Conservation (phyloP, 2,113 vertebrate species). For the Catagonus wagneri region DNA sequence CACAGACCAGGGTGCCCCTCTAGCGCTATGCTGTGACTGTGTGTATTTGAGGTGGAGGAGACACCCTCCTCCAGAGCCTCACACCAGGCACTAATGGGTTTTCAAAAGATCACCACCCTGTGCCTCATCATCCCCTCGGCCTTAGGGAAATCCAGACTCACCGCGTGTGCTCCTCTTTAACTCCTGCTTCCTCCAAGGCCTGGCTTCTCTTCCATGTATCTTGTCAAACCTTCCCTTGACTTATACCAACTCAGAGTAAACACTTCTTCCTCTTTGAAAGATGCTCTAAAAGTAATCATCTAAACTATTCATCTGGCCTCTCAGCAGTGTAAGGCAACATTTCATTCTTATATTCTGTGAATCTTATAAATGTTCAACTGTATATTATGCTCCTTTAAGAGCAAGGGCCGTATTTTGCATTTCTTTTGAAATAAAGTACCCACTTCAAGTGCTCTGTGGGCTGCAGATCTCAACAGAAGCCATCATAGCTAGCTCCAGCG, state of each 20-base stretch:
- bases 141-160: background rate
- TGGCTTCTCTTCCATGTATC: background rate
- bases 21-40: background rate
- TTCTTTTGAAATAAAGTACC: background rate
- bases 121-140: background rate
- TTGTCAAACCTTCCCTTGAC: background rate
- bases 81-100: accelerated
- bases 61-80: background rate
- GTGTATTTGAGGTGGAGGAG: background rate
- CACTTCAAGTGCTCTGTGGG: background rate
- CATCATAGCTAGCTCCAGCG: background rate
- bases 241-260: background rate
- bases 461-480: background rate
- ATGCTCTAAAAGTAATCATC: background rate
- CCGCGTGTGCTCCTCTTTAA: background rate
- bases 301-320: background rate
- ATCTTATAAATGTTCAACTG: background rate
- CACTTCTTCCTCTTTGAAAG: background rate
- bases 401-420: background rate
- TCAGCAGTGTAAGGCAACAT: background rate
- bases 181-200: background rate
- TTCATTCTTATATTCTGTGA: background rate
- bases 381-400: background rate
- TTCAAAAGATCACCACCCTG: background rate
- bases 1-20: background rate